Conservation (phyloP, 2,797 vertebrate species). For the Eospalax fontanierii region DNA sequence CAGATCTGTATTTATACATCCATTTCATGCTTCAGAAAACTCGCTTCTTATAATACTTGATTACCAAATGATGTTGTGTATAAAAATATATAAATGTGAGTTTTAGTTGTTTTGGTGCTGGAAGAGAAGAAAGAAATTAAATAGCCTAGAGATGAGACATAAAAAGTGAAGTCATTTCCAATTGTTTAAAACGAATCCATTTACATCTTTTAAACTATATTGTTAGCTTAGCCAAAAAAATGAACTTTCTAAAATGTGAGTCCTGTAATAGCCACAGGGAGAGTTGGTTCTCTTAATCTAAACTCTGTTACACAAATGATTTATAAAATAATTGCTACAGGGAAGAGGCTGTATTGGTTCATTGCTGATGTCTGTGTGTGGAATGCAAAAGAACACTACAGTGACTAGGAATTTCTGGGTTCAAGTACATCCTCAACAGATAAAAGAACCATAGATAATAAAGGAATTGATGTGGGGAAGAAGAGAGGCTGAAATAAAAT, state of each 20-base stretch:
- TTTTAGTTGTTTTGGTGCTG: not conserved
- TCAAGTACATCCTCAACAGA: not conserved
- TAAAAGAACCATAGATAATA: not conserved
- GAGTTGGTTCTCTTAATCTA: slow-evolving; percentile 7
- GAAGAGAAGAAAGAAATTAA: slow-evolving; percentile 36
- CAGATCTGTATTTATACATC: slow-evolving; percentile 85
- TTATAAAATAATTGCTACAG: slow-evolving; percentile 44
- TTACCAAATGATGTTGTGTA: slow-evolving; percentile 76
- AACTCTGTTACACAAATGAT: slow-evolving; percentile 2
- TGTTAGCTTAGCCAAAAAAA: slow-evolving; percentile 25
- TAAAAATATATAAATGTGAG: slow-evolving; percentile 77
- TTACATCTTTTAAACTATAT: slow-evolving; percentile 63
- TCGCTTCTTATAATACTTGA: slow-evolving; percentile 82
- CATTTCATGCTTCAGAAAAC: slow-evolving; percentile 88
- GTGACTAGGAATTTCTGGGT: not conserved
- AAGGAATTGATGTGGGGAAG: not conserved
- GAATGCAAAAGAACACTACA: not conserved
- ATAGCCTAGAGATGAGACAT: not conserved
- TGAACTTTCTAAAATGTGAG: not conserved
- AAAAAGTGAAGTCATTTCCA: slow-evolving; percentile 48
- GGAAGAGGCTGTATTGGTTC: not conserved
- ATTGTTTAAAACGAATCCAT: slow-evolving; percentile 59
- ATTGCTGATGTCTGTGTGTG: not conserved
- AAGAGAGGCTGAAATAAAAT: slow-evolving; percentile 66
- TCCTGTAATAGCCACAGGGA: not conserved